Percentiles rank a stretch among this genome's conserved stretches.
Conservation (phyloP, 2,888 invertebrate species). For the Cerastis leucographa region DNA sequence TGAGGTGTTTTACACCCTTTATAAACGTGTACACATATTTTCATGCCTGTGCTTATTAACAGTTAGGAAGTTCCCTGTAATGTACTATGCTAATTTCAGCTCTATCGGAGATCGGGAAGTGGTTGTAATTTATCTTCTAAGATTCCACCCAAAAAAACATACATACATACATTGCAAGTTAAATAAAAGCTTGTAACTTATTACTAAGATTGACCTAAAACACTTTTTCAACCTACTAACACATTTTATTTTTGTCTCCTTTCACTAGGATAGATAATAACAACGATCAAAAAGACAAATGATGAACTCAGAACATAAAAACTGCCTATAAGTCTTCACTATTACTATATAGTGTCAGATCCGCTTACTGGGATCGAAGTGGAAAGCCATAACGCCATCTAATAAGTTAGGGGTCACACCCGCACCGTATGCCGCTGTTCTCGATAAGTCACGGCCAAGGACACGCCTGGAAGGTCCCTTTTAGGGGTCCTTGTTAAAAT, state of each 20-base stretch:
- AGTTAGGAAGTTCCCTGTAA: too few relatives aligned
- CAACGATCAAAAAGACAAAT: constrained; percentile 15
- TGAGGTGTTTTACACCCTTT: too few relatives aligned
- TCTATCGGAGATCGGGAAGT: too few relatives aligned
- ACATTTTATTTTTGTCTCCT: background rate
- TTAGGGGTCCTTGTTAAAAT: constrained; percentile 12
- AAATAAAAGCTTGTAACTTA: too few relatives aligned
- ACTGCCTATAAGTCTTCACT: constrained; percentile 14
- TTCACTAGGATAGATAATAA: background rate
- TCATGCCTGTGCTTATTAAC: too few relatives aligned
- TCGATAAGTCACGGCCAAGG: constrained; percentile 51
- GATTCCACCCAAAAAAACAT: too few relatives aligned
- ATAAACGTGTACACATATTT: too few relatives aligned
- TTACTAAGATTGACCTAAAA: background rate
- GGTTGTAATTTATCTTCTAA: too few relatives aligned
- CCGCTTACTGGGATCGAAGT: constrained; percentile 10
- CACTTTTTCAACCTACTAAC: background rate
- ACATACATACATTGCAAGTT: too few relatives aligned
- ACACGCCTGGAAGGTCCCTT: background rate
- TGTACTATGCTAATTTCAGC: too few relatives aligned
- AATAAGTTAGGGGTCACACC: constrained; percentile 43
- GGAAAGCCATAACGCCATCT: constrained; percentile 33
- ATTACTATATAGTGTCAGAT: constrained; percentile 34
- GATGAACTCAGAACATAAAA: constrained; percentile 9
- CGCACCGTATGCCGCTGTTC: constrained; percentile 10